Base-by-base conservation (phyloP, 30 jellyfish, hydroid and myxozoan species). In the Catostylus mosaicus region DNA sequence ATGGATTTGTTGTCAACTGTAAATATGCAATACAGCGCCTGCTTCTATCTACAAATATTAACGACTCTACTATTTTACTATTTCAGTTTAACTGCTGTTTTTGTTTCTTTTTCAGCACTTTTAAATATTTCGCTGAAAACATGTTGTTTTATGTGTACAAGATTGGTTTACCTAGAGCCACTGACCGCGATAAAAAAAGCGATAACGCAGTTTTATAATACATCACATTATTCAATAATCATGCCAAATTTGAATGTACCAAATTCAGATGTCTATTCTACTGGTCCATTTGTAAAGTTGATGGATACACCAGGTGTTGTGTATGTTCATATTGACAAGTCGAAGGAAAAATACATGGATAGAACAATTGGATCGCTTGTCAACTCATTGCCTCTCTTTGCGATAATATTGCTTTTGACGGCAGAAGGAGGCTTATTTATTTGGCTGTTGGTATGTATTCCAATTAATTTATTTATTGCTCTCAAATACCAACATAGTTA, bases 391-490 rank as follows among this genome's bases (percentile, higher is more conserved):
- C 84, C 91, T 3, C 34, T 81, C 37, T 33, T 67, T 35, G 78
- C 35, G 11, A 69, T 67, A 1, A 29, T 35, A 22, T 30, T 67
- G 67, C 75, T 81, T 1, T 31, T 51, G 51, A 81, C 84, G 4
- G 10, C 57, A 12, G 51, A 66, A 34, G 84, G 81, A 11, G 91
- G 91, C 32, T 46, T 81, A 19, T 0, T 66, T 59, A 69, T 81
- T 2, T 81, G 91, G 91, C 36, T 81, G 54, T n/a, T 67, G 78
- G 91, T 81, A 50, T 4, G 63, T n/a, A n/a, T n/a, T n/a, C n/a
- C n/a, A n/a, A n/a, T n/a, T n/a, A n/a, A n/a, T n/a, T n/a, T n/a
- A n/a, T n/a, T n/a, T n/a, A n/a, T n/a, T n/a, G n/a, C n/a, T n/a
- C n/a, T n/a, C n/a, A n/a, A n/a, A n/a, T n/a, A n/a, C n/a, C n/a